A percentile compares a stretch with the other conserved stretches of the same genome.
Evolutionary conservation across 1,140 invertebrate species (phyloP).

Genomic region (Eupristina koningsbergeri): DNA sequence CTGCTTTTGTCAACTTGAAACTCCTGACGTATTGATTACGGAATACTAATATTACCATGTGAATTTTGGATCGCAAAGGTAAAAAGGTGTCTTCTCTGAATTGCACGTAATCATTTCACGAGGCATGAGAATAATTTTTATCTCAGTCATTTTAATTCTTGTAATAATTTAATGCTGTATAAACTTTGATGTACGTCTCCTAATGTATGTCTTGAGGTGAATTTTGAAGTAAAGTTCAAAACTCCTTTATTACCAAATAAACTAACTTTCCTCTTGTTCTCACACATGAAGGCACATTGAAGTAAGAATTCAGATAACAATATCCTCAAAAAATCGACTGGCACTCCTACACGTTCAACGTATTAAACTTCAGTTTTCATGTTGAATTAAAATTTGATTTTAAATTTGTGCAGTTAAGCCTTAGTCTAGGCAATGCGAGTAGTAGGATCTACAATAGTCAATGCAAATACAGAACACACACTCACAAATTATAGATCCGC

Average conservation of each 20-base stretch:
- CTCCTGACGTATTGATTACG: too few relatives aligned
- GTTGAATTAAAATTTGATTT: too few relatives aligned
- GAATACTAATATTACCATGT: too few relatives aligned
- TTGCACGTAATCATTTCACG: too few relatives aligned
- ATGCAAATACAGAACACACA: not conserved
- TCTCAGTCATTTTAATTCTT: too few relatives aligned
- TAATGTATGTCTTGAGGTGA: not conserved
- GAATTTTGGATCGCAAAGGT: too few relatives aligned
- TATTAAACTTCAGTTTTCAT: not conserved
- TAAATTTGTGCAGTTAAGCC: not conserved
- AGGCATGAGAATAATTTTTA: too few relatives aligned
- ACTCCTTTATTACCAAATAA: not conserved
- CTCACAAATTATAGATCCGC: not conserved
- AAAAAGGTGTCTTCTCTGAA: too few relatives aligned
- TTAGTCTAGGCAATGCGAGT: not conserved
- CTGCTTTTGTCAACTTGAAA: too few relatives aligned
- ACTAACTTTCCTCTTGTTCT: not conserved
- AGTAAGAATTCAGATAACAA: not conserved
- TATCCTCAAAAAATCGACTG: not conserved
- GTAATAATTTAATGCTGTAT: not conserved
- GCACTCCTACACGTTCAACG: not conserved
- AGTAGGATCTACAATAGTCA: not conserved
- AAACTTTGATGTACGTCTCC: not conserved
- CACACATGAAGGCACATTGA: not conserved
- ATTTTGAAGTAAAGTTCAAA: not conserved